phyloP scores from a whole-genome alignment of 1,140 invertebrate genomes.

The Uloborus diversus region DNA sequence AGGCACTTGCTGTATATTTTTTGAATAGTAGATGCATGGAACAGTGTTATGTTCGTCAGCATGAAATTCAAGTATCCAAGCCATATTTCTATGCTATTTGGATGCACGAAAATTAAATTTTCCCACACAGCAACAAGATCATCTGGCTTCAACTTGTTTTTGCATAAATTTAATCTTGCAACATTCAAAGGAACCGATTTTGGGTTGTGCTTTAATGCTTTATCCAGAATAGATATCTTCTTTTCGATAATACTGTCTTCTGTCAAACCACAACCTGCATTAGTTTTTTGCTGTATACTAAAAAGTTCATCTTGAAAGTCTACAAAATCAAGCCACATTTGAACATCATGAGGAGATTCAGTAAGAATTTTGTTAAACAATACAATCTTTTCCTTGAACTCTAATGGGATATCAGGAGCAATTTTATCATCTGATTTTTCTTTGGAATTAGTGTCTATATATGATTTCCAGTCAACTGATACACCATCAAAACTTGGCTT shows the following conservation, averaged over 20 bases:
- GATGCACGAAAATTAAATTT: constrained; percentile 65
- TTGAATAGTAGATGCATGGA: constrained; percentile 62
- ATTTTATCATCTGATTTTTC: too few relatives aligned
- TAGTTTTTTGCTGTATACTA: constrained; percentile 33
- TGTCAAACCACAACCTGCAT: constrained; percentile 33
- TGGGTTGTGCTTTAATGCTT: constrained; percentile 67
- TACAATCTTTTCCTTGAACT: constrained; percentile 61
- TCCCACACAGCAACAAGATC: constrained; percentile 66
- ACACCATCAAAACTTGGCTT: constrained; percentile 29
- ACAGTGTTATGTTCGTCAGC: constrained; percentile 64
- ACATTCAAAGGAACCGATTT: constrained; percentile 64
- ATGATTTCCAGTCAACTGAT: constrained; percentile 32
- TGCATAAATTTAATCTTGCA: constrained; percentile 64
- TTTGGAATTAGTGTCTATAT: too few relatives aligned
- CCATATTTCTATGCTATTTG: constrained; percentile 66
- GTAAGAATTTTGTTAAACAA: constrained; percentile 65
- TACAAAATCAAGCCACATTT: constrained; percentile 68
- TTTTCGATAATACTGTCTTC: constrained; percentile 63
- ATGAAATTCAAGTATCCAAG: constrained; percentile 65
- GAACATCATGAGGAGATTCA: constrained; percentile 64
- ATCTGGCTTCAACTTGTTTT: constrained; percentile 63
- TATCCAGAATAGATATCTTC: constrained; percentile 67
- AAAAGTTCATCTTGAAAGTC: constrained; percentile 65
- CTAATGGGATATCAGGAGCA: too few relatives aligned
- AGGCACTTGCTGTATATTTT: constrained; percentile 66